Evolutionary conservation across 1,140 invertebrate genomes (phyloP).

Genomic region (Meteorus sp.): DNA sequence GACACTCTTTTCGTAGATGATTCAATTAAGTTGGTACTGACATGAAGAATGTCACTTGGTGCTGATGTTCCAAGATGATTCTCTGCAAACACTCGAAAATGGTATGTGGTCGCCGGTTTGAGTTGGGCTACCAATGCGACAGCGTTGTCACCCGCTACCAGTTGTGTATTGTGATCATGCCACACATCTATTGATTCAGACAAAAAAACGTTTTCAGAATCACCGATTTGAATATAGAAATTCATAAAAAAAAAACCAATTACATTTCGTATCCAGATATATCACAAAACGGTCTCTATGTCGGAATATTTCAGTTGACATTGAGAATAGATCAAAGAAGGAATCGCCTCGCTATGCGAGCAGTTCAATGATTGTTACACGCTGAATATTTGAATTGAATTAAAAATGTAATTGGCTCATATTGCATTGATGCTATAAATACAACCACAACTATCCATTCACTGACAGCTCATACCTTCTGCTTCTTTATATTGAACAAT

Average conservation of each 20-base stretch:
- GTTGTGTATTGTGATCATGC: conserved; percentile 61
- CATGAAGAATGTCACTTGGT: conserved; percentile 65
- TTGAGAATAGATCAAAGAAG: too few relatives aligned
- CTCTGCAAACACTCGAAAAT: conserved; percentile 68
- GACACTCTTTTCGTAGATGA: too few relatives aligned
- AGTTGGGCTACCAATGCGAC: conserved; percentile 62
- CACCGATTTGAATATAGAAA: too few relatives aligned
- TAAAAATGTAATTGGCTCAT: too few relatives aligned
- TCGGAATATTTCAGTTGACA: too few relatives aligned
- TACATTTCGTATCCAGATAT: too few relatives aligned
- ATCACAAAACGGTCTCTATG: too few relatives aligned
- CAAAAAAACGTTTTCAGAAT: conserved; percentile 31
- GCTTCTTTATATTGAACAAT: conserved; percentile 66
- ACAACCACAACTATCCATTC: background rate
- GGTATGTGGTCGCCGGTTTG: conserved; percentile 69
- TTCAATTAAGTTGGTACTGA: conserved; percentile 48
- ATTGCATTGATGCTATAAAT: too few relatives aligned
- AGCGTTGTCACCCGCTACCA: conserved; percentile 62
- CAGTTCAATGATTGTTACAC: too few relatives aligned
- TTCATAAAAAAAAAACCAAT: too few relatives aligned
- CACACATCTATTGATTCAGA: conserved; percentile 58
- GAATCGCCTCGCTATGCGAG: too few relatives aligned
- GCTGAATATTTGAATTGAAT: too few relatives aligned
- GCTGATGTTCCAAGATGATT: conserved; percentile 68
- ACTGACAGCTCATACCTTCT: conserved; percentile 50